A percentile compares a stretch with the other conserved stretches of the same genome.
phyloP scores from a whole-genome alignment of 2,797 vertebrate genomes.

The Chelon labrosus region DNA sequence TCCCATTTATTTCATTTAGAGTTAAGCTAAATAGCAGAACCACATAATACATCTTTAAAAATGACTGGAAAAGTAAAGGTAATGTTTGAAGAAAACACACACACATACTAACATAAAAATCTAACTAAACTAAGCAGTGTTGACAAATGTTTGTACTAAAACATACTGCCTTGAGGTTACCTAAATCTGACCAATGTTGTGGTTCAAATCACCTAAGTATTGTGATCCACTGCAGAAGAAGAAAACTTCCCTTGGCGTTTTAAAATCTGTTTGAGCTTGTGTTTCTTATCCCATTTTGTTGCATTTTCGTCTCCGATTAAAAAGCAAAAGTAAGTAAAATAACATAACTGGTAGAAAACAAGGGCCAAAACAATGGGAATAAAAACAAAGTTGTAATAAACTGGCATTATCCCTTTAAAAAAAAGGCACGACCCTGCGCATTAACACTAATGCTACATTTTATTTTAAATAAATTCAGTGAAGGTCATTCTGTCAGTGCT shows the following conservation, averaged over 20 bases:
- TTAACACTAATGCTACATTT: conserved; percentile 26
- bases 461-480: conserved; percentile 40
- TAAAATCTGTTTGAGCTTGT: not conserved
- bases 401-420: not conserved
- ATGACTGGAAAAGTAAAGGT: not conserved
- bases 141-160: too few relatives aligned
- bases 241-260: too few relatives aligned
- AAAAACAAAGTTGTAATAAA: conserved; percentile 16
- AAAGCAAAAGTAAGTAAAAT: not conserved
- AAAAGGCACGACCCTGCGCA: not conserved
- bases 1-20: not conserved
- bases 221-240: too few relatives aligned
- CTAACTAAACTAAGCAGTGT: too few relatives aligned
- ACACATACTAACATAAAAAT: too few relatives aligned
- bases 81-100: too few relatives aligned
- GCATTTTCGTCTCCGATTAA: too few relatives aligned
- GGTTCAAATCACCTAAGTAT: too few relatives aligned
- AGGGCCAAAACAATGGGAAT: conserved; percentile 3
- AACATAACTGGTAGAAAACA: not conserved
- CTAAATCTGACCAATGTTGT: too few relatives aligned
- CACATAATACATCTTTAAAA: not conserved
- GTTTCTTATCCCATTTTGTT: not conserved
- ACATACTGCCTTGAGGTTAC: too few relatives aligned
- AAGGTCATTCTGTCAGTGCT: conserved; percentile 57
- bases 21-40: not conserved